Base-by-base conservation (phyloP, 1,140 invertebrate species). In the Listronotus oregonensis region DNA sequence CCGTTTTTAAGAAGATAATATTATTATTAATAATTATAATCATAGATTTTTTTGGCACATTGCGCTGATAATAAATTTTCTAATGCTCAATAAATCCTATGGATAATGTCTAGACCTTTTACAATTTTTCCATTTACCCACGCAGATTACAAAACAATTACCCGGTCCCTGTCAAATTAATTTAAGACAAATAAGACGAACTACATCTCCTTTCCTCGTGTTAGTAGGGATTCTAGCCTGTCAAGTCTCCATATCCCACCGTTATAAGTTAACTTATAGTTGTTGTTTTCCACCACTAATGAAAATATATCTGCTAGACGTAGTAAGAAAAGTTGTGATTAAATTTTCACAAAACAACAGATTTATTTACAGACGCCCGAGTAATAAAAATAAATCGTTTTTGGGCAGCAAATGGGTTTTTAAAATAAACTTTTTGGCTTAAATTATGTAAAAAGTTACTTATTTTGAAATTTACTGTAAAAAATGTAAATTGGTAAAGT, bases 291-390 rank as follows among this genome's bases (percentile, higher is more conserved):
- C 43, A n/a, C 12, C 52, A 49, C 52, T 64, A 64, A 64, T 56
- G 51, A 56, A 43, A 64, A 64, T 64, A 56, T 64, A 64, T 64
- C 51, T 64, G 40, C 43, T 43, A 15, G 52, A 11, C 61, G 42
- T 46, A 47, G 42, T 56, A 56, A 64, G 61, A 64, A 56, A 64
- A 64, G 61, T 64, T 64, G 61, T 54, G 61, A 64, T 64, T 64
- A 64, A 64, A 64, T 64, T 64, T 64, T 64, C 61, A 64, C 61
- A 64, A 64, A 62, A 64, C 52, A 55, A 55, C 52, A 46, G 49
- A 63, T 64, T 64, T 64, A 64, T 55, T 56, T 64, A 49, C 52
- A 47, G 47, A 47, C 32, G 51, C 21, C 51, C 11, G 18, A 31
- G 27, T 64, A 64, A 64, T 64, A 64, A 64, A 56, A 54, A 64